phyloP scores from a whole-genome alignment of 2,888 invertebrate genomes.

The Hydraecia micacea region DNA sequence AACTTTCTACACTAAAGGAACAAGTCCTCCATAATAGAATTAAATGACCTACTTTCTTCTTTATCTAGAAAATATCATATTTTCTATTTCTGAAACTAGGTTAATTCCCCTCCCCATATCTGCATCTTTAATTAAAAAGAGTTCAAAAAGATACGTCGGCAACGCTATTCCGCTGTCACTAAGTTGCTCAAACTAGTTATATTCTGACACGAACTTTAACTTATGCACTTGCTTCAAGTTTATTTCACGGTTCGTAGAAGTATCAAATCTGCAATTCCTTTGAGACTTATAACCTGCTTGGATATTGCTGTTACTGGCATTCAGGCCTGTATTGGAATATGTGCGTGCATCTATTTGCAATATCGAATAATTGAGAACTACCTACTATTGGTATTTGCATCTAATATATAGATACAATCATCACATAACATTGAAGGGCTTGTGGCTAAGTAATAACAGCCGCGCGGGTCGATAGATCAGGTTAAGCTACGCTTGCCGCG shows the following conservation, averaged over 20 bases:
- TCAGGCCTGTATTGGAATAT: slow-evolving; percentile 9
- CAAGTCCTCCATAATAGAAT: neutral
- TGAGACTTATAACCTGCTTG: slow-evolving; percentile 22
- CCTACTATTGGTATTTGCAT: neutral
- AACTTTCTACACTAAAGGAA: neutral
- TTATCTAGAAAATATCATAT: neutral
- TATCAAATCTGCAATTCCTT: slow-evolving; percentile 41
- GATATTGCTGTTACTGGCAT: neutral
- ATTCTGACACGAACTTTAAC: slow-evolving; percentile 15
- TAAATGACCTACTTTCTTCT: neutral
- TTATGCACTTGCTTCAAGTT: slow-evolving; percentile 11
- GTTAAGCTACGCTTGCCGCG: too few relatives aligned
- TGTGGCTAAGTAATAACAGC: too few relatives aligned
- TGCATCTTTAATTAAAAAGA: slow-evolving; percentile 12
- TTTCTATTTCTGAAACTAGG: slow-evolving; percentile 3
- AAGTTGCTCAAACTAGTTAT: slow-evolving; percentile 23
- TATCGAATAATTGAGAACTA: neutral
- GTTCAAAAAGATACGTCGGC: neutral
- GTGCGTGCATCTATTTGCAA: neutral
- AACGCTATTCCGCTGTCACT: neutral
- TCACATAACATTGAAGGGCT: neutral
- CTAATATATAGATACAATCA: neutral
- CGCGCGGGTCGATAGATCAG: too few relatives aligned
- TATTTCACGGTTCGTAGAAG: slow-evolving; percentile 35
- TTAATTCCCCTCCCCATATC: neutral